Evolutionary conservation across 2,113 vertebrate species (phyloP).

Genomic region (Pelusios castaneus): DNA sequence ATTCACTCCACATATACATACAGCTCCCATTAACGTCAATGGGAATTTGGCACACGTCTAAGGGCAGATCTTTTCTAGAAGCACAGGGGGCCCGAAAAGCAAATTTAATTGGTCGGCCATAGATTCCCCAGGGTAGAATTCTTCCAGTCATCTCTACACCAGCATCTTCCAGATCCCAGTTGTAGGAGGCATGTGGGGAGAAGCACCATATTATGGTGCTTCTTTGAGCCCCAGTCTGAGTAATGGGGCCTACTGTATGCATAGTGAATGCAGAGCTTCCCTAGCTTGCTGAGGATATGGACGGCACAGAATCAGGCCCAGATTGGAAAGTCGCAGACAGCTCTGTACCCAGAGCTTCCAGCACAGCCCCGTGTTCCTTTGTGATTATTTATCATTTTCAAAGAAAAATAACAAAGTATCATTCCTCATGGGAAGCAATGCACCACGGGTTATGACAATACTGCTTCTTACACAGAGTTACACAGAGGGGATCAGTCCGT

Average conservation of each 20-base stretch:
- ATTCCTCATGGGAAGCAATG: not conserved
- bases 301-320: not conserved
- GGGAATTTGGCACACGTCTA: rapidly evolving
- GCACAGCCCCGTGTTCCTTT: not conserved
- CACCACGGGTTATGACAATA: not conserved
- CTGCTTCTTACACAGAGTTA: not conserved
- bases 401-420: not conserved
- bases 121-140: not conserved
- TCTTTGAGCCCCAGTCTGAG: rapidly evolving
- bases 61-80: not conserved
- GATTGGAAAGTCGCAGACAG: not conserved
- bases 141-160: not conserved
- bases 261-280: not conserved
- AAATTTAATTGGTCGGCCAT: not conserved
- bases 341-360: not conserved
- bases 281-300: not conserved
- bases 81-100: not conserved
- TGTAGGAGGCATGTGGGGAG: rapidly evolving
- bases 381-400: not conserved
- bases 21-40: rapidly evolving
- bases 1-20: not conserved
- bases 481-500: not conserved
- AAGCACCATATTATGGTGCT: not conserved
- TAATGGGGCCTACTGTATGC: not conserved
- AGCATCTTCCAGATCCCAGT: rapidly evolving